phyloP scores from a whole-genome alignment of 2,888 invertebrate genomes.

The Bellardia pandia region DNA sequence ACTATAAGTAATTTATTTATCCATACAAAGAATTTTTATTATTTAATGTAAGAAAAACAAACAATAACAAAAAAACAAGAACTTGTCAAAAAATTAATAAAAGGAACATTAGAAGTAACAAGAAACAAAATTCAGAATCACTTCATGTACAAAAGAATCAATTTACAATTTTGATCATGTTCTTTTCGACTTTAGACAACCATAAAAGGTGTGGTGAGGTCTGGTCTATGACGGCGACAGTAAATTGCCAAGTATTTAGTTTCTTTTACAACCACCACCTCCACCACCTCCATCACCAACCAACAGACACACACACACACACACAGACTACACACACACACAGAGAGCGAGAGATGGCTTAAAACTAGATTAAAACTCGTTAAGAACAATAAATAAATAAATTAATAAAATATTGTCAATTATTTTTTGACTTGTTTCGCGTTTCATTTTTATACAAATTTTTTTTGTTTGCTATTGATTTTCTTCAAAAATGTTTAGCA shows the following conservation, averaged over 20 bases:
- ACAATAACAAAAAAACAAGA: slow-evolving; percentile 3
- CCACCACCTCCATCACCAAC: background rate
- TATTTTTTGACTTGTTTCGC: slow-evolving; percentile 47
- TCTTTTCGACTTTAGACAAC: slow-evolving; percentile 56
- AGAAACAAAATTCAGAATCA: background rate
- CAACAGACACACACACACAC: slow-evolving; percentile 13
- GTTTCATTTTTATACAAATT: slow-evolving; percentile 11
- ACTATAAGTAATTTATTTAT: slow-evolving; percentile 1
- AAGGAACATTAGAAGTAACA: slow-evolving; percentile 17
- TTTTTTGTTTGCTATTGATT: background rate
- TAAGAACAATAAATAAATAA: slow-evolving; percentile 63
- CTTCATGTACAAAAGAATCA: slow-evolving; percentile 64
- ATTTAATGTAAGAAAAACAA: slow-evolving; percentile 8
- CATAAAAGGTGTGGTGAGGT: slow-evolving; percentile 67
- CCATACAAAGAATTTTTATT: background rate
- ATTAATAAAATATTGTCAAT: slow-evolving; percentile 56
- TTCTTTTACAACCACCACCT: slow-evolving; percentile 1
- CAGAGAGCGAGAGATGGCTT: slow-evolving; percentile 30
- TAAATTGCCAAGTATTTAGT: slow-evolving; percentile 39
- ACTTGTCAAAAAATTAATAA: slow-evolving; percentile 50
- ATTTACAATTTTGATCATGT: slow-evolving; percentile 68
- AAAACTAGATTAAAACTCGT: slow-evolving; percentile 55
- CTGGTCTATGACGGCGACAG: slow-evolving; percentile 42
- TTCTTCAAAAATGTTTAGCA: slow-evolving; percentile 56
- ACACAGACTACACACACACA: background rate